Evolutionary conservation across 2,888 invertebrate genomes (phyloP).

Genomic region (Linnaemya tessellans): DNA sequence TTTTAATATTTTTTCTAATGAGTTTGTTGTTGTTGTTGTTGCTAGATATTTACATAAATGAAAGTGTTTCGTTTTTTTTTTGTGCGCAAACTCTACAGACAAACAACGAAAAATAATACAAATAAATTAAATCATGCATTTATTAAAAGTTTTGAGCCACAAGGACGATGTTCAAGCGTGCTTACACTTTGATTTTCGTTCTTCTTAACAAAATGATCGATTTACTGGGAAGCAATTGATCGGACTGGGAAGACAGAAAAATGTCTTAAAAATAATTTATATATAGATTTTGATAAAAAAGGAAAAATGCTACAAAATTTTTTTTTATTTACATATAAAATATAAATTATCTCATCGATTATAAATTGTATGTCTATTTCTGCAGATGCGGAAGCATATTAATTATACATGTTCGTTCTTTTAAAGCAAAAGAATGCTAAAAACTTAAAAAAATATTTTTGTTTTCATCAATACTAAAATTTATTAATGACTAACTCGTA

Average conservation of each 20-base stretch:
- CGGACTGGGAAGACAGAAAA: neutral
- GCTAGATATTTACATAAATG: slow-evolving; percentile 40
- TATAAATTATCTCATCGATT: no score
- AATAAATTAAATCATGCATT: slow-evolving; percentile 17
- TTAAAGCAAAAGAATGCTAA: no score
- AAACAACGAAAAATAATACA: slow-evolving; percentile 29
- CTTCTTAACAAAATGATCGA: slow-evolving; percentile 9
- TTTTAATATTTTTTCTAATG: slow-evolving; percentile 5
- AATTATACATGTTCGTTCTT: no score
- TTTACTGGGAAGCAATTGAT: slow-evolving; percentile 4
- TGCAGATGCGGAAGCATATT: no score
- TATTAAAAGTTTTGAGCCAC: slow-evolving; percentile 31
- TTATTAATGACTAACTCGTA: no score
- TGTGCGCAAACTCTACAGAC: slow-evolving; percentile 59
- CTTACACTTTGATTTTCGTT: slow-evolving; percentile 41
- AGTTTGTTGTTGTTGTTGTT: slow-evolving; percentile 41
- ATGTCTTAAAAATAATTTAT: neutral
- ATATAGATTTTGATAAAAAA: neutral
- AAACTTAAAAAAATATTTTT: no score
- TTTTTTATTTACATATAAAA: slow-evolving; percentile 6
- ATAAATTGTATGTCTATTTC: no score
- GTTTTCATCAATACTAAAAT: no score
- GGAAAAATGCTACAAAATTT: slow-evolving; percentile 37
- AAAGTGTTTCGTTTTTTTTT: slow-evolving; percentile 28
- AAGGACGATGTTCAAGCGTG: slow-evolving; percentile 55